phyloP scores from a whole-genome alignment of 1,140 invertebrate genomes.

The Hydropsyche tenuis region DNA sequence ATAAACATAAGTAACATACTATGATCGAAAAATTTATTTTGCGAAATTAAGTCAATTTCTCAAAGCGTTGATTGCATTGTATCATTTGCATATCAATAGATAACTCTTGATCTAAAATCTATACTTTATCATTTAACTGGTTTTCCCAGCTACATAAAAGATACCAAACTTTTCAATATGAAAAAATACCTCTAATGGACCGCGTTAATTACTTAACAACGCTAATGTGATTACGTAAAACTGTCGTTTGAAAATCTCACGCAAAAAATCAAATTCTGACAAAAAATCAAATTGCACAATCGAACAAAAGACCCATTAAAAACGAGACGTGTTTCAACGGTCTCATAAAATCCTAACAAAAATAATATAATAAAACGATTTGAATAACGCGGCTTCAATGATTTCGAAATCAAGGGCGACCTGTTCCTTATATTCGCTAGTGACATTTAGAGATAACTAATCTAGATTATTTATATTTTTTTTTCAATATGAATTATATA shows the following conservation, averaged over 20 bases:
- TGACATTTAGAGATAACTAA: conserved; percentile 16
- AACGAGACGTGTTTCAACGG: background rate
- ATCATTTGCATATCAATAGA: too few species aligned
- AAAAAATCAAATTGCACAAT: too few species aligned
- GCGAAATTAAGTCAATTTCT: too few species aligned
- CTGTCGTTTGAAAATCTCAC: too few species aligned
- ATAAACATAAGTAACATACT: too few species aligned
- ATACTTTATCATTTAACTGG: conserved; percentile 58
- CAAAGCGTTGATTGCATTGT: too few species aligned
- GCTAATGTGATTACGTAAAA: too few species aligned
- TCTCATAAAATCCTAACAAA: background rate
- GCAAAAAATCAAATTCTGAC: too few species aligned
- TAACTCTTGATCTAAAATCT: background rate
- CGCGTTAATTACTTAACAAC: too few species aligned
- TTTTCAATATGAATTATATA: too few species aligned
- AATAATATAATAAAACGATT: background rate
- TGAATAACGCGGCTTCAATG: background rate
- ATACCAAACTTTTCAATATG: background rate
- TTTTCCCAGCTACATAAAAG: background rate
- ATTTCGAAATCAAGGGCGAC: background rate
- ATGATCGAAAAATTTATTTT: too few species aligned
- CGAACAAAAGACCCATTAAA: background rate
- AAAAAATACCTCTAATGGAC: too few species aligned
- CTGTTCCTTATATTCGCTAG: background rate
- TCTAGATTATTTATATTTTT: background rate